Evolutionary conservation across 2,888 invertebrate species (phyloP).

Genomic region (Bombylius discolor): DNA sequence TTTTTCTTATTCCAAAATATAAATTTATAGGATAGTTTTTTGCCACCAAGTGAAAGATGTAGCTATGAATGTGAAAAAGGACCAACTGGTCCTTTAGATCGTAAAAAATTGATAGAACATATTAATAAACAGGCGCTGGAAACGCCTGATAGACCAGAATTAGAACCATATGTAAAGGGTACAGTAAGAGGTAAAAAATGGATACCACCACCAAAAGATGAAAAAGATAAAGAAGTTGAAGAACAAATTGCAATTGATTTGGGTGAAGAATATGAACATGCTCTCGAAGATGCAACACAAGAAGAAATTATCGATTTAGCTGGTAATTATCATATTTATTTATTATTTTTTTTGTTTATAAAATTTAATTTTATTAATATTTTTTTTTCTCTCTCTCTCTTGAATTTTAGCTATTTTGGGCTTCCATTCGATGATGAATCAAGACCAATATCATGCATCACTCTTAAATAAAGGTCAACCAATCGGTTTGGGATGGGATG

Average conservation of each 20-base stretch:
- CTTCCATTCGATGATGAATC: constrained; percentile 99
- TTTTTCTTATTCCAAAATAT: neutral
- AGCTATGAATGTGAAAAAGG: constrained; percentile 92
- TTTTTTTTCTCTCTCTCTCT: neutral
- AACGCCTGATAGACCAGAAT: constrained; percentile 93
- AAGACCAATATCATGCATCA: constrained; percentile 98
- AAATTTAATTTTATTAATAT: constrained; percentile 2
- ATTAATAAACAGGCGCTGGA: constrained; percentile 97
- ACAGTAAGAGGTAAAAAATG: constrained; percentile 85
- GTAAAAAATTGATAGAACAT: constrained; percentile 89
- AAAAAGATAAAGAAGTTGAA: constrained; percentile 65
- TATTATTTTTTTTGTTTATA: neutral
- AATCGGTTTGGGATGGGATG: constrained; percentile 83
- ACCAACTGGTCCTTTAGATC: constrained; percentile 89
- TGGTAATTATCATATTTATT: constrained; percentile 39
- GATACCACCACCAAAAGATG: constrained; percentile 63
- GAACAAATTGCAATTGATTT: constrained; percentile 88
- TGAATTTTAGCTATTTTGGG: constrained; percentile 74
- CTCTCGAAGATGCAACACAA: constrained; percentile 76
- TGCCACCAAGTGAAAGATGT: constrained; percentile 91
- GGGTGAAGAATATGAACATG: constrained; percentile 87
- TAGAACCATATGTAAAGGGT: constrained; percentile 85
- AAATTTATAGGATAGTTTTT: constrained; percentile 74
- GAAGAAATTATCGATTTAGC: constrained; percentile 98
- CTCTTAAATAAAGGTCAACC: constrained; percentile 84